Conservation (phyloP, 2,797 vertebrate species). For the Hemibagrus guttatus region DNA sequence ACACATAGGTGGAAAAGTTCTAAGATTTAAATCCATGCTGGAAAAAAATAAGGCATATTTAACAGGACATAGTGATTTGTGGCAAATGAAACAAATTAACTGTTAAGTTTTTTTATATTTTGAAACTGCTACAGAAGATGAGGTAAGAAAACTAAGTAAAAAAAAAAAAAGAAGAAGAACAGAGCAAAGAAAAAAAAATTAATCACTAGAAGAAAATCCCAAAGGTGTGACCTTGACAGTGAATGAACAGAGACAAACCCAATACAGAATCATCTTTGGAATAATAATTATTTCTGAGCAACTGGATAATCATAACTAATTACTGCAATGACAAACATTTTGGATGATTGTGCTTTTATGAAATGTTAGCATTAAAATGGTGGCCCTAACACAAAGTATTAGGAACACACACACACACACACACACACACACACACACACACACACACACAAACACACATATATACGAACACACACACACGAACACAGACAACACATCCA, state of each 20-base stretch:
- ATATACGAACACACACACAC: constrained; percentile 3
- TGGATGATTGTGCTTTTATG: background rate
- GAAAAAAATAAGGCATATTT: background rate
- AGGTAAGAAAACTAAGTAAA: background rate
- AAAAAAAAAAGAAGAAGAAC: background rate
- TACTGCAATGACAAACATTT: background rate
- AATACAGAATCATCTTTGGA: background rate
- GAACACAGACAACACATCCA: background rate
- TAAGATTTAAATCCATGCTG: background rate
- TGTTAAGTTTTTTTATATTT: background rate
- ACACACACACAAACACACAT: constrained; percentile 11
- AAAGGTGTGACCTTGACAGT: constrained; percentile 32
- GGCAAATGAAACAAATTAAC: background rate
- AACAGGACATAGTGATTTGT: background rate
- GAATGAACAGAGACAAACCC: background rate
- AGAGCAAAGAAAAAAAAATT: background rate
- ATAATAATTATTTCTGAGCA: background rate
- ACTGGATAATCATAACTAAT: constrained; percentile 5
- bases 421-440: constrained; percentile 15
- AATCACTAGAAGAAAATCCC: background rate
- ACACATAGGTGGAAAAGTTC: background rate
- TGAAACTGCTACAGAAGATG: background rate
- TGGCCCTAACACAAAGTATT: constrained; percentile 10
- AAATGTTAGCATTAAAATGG: background rate
- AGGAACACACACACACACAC: background rate